phyloP scores from a whole-genome alignment of 2,113 vertebrate genomes.

The Serilophus lunatus region DNA sequence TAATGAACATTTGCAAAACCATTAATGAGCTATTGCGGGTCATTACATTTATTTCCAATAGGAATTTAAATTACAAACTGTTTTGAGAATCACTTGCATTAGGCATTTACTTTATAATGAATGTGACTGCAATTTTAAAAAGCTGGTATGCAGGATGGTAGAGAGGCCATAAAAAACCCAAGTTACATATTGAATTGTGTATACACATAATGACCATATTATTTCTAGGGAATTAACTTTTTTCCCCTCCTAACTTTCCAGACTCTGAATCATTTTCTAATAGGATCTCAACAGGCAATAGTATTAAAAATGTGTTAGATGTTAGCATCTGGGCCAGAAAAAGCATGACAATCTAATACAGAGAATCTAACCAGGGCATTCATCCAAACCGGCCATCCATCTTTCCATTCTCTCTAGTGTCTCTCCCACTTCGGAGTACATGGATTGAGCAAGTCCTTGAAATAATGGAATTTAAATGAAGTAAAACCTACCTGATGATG shows the following conservation, averaged over 20 bases:
- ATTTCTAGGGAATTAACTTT: conserved; percentile 40
- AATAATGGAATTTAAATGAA: conserved; percentile 59
- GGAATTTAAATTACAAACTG: conserved; percentile 48
- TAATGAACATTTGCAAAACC: not conserved
- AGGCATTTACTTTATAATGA: conserved; percentile 36
- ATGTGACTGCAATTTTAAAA: conserved; percentile 14
- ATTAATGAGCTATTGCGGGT: conserved; percentile 13
- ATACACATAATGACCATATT: conserved; percentile 39
- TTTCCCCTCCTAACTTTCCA: not conserved
- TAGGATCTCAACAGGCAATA: conserved; percentile 26
- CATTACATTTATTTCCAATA: conserved; percentile 43
- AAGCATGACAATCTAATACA: conserved; percentile 22
- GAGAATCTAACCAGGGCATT: conserved; percentile 14
- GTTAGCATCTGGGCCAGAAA: conserved; percentile 36
- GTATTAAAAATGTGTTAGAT: conserved; percentile 39
- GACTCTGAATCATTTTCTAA: conserved; percentile 56
- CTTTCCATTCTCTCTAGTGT: conserved; percentile 41
- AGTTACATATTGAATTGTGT: conserved; percentile 31
- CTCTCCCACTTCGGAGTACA: conserved; percentile 18
- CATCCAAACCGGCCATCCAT: conserved; percentile 36
- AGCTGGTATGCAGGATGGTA: not conserved
- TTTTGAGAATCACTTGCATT: conserved; percentile 19
- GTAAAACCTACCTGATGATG: not conserved
- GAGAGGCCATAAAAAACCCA: conserved; percentile 2
- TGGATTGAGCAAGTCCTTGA: conserved; percentile 11